phyloP scores from a whole-genome alignment of 2,797 vertebrate genomes.

The Martes flavigula region DNA sequence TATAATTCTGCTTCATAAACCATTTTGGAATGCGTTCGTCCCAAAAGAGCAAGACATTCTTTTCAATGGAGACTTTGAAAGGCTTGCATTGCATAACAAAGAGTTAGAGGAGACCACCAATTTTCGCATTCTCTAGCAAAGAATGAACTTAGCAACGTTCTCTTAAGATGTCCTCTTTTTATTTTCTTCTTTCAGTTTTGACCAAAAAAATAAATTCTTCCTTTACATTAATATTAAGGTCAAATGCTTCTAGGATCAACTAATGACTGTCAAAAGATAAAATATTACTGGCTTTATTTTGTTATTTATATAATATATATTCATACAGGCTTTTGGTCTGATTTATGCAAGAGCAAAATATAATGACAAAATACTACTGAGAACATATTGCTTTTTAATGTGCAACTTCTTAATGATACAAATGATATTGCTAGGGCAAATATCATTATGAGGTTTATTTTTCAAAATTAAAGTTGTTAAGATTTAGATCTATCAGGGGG shows the following conservation, averaged over 20 bases:
- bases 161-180: not conserved
- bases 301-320: not conserved
- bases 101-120: not conserved
- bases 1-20: not conserved
- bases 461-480: constrained; percentile 32
- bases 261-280: not conserved
- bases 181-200: not conserved
- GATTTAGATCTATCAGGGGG: not conserved
- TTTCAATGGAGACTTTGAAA: not conserved
- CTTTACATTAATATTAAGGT: not conserved
- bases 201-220: not conserved
- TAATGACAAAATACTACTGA: not conserved
- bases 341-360: not conserved
- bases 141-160: not conserved
- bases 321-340: not conserved
- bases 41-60: not conserved
- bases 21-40: not conserved
- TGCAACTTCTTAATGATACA: not conserved
- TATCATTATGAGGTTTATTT: not conserved
- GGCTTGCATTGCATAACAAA: not conserved
- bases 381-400: not conserved
- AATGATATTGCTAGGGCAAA: not conserved
- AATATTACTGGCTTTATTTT: not conserved
- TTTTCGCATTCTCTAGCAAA: not conserved
- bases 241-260: not conserved